Conservation (phyloP, 1,140 invertebrate genomes). For the Reticulitermes speratus region DNA sequence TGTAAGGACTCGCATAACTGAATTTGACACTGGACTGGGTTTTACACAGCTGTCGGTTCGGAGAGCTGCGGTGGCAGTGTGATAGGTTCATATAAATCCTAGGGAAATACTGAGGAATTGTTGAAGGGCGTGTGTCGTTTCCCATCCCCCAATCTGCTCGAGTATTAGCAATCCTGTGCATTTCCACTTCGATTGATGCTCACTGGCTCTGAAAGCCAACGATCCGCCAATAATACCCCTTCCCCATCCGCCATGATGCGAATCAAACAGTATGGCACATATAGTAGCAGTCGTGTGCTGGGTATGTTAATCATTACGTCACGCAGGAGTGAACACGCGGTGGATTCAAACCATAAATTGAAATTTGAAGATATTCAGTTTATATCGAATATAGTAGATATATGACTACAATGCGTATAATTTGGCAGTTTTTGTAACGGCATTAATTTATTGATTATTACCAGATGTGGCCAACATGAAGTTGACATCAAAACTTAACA, state of each 20-base stretch:
- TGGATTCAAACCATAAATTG: background rate
- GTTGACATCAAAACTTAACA: background rate
- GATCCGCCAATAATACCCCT: background rate
- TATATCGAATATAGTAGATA: background rate
- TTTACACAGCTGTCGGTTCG: too few relatives aligned
- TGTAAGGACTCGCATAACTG: too few relatives aligned
- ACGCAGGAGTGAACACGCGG: background rate
- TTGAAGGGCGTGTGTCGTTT: background rate
- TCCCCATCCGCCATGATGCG: background rate
- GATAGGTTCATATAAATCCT: background rate
- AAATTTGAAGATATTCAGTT: background rate
- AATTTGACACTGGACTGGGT: too few relatives aligned
- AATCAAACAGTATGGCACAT: background rate
- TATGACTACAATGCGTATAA: background rate
- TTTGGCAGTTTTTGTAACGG: background rate
- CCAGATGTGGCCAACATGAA: background rate
- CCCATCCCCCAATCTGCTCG: too few relatives aligned
- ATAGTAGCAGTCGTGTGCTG: background rate
- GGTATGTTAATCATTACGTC: background rate
- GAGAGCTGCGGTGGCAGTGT: background rate
- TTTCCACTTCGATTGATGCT: background rate
- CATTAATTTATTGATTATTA: background rate
- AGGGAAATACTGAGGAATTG: background rate
- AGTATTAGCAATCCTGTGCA: background rate
- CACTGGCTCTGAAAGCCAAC: conserved; percentile 3